Evolutionary conservation across 1,140 invertebrate genomes (phyloP).

Genomic region (Pseudachorutes palmiensis): DNA sequence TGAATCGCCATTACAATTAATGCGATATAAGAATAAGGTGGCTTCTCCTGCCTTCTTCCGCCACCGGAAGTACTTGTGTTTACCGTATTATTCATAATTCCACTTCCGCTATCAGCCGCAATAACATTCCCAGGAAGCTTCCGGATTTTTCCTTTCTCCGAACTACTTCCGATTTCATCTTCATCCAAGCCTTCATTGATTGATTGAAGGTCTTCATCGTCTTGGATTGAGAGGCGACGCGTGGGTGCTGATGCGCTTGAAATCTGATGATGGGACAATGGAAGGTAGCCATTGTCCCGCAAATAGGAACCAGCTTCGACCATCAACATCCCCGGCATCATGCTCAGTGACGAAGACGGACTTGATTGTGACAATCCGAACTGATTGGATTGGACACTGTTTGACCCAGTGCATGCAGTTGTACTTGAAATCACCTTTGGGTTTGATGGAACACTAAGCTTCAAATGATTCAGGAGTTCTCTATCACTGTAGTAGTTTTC

Average conservation of each 20-base stretch:
- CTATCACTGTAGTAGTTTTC: slow-evolving; percentile 18
- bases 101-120: not conserved
- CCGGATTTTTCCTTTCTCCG: not conserved
- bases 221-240: not conserved
- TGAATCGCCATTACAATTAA: slow-evolving; percentile 97
- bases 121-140: not conserved
- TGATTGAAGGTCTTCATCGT: not conserved
- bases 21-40: slow-evolving; percentile 93
- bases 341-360: not conserved
- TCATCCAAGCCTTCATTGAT: no score
- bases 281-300: not conserved
- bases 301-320: not conserved
- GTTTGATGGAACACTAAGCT: not conserved
- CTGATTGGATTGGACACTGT: no score
- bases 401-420: not conserved
- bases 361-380: not conserved
- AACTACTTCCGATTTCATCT: not conserved
- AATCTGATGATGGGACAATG: not conserved
- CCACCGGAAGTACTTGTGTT: slow-evolving; percentile 7
- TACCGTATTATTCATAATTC: slow-evolving; percentile 6
- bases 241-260: not conserved
- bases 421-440: not conserved
- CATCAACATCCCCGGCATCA: not conserved
- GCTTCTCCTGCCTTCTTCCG: slow-evolving; percentile 77
- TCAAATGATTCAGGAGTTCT: not conserved